Percentiles rank a stretch among this genome's conserved stretches.
phyloP scores from a whole-genome alignment of 2,113 vertebrate genomes.

The Grallaria varia region DNA sequence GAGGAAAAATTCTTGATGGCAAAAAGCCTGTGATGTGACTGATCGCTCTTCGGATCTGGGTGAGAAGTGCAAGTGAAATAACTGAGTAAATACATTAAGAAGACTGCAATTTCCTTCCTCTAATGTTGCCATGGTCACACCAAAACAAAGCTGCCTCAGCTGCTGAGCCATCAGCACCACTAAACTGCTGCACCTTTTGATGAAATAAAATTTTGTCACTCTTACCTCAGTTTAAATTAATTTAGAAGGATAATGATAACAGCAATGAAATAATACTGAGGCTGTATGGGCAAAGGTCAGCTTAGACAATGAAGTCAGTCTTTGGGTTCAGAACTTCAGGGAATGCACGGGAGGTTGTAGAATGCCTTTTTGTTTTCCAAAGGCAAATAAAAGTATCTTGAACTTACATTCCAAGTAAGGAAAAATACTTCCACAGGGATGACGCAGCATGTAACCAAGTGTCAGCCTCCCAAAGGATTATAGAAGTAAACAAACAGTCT shows the following conservation, averaged over 20 bases:
- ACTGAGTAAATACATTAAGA: slow-evolving; percentile 23
- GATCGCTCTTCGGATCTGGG: not conserved
- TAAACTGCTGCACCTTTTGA: not conserved
- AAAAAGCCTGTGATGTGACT: not conserved
- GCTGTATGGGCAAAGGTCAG: not conserved
- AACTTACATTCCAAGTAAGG: slow-evolving; percentile 6
- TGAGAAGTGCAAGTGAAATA: slow-evolving; percentile 55
- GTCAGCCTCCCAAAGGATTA: not conserved
- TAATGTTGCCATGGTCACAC: slow-evolving; percentile 13
- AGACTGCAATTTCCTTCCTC: slow-evolving; percentile 24
- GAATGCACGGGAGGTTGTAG: not conserved
- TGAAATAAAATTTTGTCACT: not conserved
- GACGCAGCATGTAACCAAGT: not conserved
- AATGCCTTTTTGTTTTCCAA: slow-evolving; percentile 1
- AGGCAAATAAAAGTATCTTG: not conserved
- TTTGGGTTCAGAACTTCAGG: not conserved
- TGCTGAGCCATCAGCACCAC: not conserved
- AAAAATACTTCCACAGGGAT: not conserved
- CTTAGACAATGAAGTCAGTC: not conserved
- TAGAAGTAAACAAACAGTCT: not conserved
- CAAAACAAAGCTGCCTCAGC: slow-evolving; percentile 34
- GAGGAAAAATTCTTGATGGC: not conserved
- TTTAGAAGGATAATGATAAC: not conserved
- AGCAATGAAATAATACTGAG: not conserved
- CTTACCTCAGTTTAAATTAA: not conserved